These are phyloP conservation scores for Lytechinus variegatus DNA, from an alignment of 35 echinoderm and acorn worm genomes.

Conservation along the genomic window DNA sequence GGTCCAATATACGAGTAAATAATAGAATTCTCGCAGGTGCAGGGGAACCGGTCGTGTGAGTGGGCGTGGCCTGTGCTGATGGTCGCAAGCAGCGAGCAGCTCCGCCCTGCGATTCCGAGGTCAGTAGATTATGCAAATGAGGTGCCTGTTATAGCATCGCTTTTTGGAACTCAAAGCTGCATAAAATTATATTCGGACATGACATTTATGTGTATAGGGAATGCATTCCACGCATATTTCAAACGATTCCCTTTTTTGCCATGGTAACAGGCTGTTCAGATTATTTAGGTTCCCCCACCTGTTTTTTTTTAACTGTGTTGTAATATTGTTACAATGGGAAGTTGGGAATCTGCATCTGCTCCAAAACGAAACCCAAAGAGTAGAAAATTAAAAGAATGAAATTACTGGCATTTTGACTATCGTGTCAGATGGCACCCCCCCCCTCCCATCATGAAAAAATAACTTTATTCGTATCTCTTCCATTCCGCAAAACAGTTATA, in stretches of 20 bases:
- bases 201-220: neutral
- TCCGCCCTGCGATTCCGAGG: constrained; percentile 25
- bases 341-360: neutral
- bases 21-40: neutral
- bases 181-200: neutral
- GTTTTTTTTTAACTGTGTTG: neutral
- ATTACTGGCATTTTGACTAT: neutral
- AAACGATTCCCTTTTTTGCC: neutral
- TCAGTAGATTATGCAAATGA: constrained; percentile 42
- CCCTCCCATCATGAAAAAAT: too few relatives aligned
- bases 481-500: too few relatives aligned
- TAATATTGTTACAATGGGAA: neutral
- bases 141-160: neutral
- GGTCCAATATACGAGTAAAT: neutral
- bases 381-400: neutral
- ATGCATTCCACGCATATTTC: neutral
- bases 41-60: neutral
- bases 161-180: neutral
- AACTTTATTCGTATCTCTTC: too few relatives aligned
- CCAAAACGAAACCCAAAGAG: neutral
- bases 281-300: neutral
- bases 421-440: neutral
- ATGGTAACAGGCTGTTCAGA: neutral
- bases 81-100: neutral
- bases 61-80: neutral